These are phyloP conservation scores for Dicycla oo DNA, from an alignment of 2,888 invertebrate species.

Conservation along the genomic window DNA sequence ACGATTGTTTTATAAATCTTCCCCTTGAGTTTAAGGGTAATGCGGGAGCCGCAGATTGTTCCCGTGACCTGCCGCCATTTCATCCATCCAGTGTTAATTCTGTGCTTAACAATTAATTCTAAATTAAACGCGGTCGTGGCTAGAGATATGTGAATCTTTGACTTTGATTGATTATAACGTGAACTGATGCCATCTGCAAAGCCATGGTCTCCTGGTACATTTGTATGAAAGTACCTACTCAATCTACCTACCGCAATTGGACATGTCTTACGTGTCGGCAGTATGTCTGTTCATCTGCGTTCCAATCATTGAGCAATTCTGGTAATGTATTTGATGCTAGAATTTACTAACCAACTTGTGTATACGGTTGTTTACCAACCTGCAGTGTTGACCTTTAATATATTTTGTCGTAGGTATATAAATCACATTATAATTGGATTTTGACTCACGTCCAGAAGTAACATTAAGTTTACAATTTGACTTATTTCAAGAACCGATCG, in stretches of 20 bases:
- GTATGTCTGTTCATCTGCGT: slow-evolving; percentile 14
- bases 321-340: slow-evolving; percentile 11
- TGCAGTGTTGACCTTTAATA: neutral
- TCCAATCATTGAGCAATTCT: slow-evolving; percentile 26
- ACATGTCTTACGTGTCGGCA: slow-evolving; percentile 13
- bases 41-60: no score
- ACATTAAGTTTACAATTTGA: neutral
- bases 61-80: no score
- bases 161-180: neutral
- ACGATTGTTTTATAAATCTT: no score
- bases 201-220: neutral
- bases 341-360: neutral
- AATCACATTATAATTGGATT: neutral
- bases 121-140: neutral
- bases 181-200: slow-evolving; percentile 7
- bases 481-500: neutral
- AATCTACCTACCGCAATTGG: slow-evolving; percentile 11
- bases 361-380: neutral
- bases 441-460: neutral
- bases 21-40: no score
- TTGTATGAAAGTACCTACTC: slow-evolving; percentile 2
- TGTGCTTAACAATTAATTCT: no score
- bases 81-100: no score
- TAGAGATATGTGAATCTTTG: neutral
- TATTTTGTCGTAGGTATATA: neutral